phyloP scores from a whole-genome alignment of 2,888 invertebrate species.

The Cosmia trapezina region DNA sequence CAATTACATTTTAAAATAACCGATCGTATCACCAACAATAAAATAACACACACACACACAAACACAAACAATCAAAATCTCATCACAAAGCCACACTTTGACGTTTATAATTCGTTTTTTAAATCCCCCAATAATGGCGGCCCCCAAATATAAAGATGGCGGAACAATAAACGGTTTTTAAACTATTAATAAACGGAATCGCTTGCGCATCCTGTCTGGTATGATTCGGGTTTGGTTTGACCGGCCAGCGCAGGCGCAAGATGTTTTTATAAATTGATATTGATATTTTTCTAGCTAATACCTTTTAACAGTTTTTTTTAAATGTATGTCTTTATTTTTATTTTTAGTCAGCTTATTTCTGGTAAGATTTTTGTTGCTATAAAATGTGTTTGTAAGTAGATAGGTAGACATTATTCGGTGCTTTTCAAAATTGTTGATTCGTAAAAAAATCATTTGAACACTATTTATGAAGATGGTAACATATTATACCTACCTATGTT shows the following conservation, averaged over 20 bases:
- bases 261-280: conserved; percentile 29
- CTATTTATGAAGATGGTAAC: neutral
- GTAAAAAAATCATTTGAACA: neutral
- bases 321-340: neutral
- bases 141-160: conserved; percentile 63
- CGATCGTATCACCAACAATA: conserved; percentile 50
- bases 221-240: conserved; percentile 5
- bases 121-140: conserved; percentile 52
- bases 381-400: neutral
- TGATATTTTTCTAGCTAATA: neutral
- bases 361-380: neutral
- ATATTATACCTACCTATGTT: too few species aligned
- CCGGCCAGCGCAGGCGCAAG: conserved; percentile 47
- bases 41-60: conserved; percentile 21
- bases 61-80: conserved; percentile 41
- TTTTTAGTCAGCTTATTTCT: neutral
- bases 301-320: neutral
- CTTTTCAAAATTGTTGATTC: neutral
- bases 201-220: conserved; percentile 57
- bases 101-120: conserved; percentile 49
- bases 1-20: conserved; percentile 53
- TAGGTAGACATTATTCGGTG: neutral
- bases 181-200: conserved; percentile 58
- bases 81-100: conserved; percentile 60
- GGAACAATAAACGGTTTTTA: conserved; percentile 66